These are phyloP conservation scores for Halichoeres trimaculatus DNA, from an alignment of 2,113 vertebrate genomes.

Conservation along the genomic window DNA sequence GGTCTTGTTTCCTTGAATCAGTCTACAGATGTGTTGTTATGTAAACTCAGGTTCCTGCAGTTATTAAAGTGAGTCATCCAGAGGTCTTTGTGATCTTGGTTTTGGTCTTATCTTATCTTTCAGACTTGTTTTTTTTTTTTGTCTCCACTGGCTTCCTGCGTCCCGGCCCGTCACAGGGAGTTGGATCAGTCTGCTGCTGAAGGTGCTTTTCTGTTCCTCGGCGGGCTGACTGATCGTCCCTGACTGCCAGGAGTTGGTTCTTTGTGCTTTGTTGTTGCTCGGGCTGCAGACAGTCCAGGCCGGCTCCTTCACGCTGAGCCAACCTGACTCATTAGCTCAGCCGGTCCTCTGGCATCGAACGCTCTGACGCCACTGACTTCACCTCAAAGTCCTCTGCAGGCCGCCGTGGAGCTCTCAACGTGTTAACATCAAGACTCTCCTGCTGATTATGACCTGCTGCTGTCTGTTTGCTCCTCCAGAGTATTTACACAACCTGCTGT, in stretches of 20 bases:
- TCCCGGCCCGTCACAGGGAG: slow-evolving; percentile 38
- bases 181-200: slow-evolving; percentile 61
- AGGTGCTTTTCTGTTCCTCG: slow-evolving; percentile 58
- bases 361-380: slow-evolving; percentile 29
- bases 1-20: not conserved
- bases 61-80: not conserved
- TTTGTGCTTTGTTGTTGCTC: slow-evolving; percentile 47
- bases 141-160: slow-evolving; percentile 32
- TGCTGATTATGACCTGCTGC: slow-evolving; percentile 24
- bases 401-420: slow-evolving; percentile 11
- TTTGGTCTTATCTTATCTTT: slow-evolving; percentile 1
- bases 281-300: slow-evolving; percentile 46
- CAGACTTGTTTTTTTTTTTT: slow-evolving; percentile 10
- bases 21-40: not conserved
- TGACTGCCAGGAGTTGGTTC: slow-evolving; percentile 56
- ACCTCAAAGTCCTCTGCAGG: slow-evolving; percentile 22
- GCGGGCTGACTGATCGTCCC: slow-evolving; percentile 52
- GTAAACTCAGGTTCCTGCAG: not conserved
- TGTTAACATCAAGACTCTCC: slow-evolving; percentile 32
- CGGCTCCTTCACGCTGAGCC: slow-evolving; percentile 26
- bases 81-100: not conserved
- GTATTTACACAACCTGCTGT: not conserved
- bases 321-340: slow-evolving; percentile 59
- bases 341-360: slow-evolving; percentile 30
- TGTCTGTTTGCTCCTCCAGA: not conserved